A percentile compares a stretch with the other conserved stretches of the same genome.
Conservation (phyloP, 2,113 vertebrate species). For the Pelmatolapia mariae region DNA sequence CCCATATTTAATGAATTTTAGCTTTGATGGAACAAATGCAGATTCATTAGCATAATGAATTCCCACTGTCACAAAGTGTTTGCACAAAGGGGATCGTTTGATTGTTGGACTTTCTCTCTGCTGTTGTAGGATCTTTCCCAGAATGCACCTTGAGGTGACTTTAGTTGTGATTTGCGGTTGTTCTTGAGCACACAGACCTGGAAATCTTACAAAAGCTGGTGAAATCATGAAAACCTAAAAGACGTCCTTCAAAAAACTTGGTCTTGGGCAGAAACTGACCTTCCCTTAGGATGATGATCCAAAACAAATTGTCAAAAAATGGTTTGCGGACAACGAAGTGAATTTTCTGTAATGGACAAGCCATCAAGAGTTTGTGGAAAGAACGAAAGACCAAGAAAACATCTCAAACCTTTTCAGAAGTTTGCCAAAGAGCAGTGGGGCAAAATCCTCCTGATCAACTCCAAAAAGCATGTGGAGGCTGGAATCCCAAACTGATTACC, state of each 20-base stretch:
- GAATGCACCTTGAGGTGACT: background rate
- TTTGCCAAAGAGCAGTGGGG: background rate
- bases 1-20: background rate
- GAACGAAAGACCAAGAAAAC: background rate
- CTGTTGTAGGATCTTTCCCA: background rate
- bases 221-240: background rate
- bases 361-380: background rate
- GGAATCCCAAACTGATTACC: background rate
- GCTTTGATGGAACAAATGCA: background rate
- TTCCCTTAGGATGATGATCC: background rate
- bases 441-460: background rate
- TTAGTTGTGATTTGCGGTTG: background rate
- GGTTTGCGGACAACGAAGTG: background rate
- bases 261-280: background rate
- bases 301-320: background rate
- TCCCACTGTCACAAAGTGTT: background rate
- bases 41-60: background rate
- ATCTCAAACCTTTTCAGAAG: background rate
- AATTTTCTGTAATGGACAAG: background rate
- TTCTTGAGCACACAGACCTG: background rate
- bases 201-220: background rate
- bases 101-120: background rate
- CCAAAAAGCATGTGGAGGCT: background rate
- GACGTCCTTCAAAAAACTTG: background rate
- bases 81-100: background rate